Conservation (phyloP, 2,797 vertebrate genomes). For the Balearica regulorum region DNA sequence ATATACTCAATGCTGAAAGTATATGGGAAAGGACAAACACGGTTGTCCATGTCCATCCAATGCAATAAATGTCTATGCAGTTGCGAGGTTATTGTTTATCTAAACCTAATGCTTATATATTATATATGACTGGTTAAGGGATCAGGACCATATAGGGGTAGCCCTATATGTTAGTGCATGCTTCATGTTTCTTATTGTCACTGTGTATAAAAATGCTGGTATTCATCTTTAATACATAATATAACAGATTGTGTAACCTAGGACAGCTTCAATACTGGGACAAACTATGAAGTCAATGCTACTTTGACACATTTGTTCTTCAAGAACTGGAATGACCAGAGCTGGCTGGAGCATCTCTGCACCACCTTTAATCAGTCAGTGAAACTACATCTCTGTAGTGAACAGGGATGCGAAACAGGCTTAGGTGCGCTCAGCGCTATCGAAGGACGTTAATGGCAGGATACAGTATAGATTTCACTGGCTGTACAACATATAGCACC, state of each 20-base stretch:
- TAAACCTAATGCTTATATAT: neutral
- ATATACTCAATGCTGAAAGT: neutral
- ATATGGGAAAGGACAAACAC: neutral
- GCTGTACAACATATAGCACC: fast-evolving
- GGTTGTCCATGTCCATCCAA: neutral
- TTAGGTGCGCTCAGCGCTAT: neutral
- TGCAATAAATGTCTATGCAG: neutral
- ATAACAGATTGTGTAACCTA: neutral
- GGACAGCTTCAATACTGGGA: neutral
- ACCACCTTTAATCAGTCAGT: neutral
- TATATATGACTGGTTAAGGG: too few species aligned
- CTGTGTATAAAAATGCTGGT: neutral
- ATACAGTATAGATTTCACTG: neutral
- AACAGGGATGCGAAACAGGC: fast-evolving
- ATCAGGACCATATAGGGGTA: too few species aligned
- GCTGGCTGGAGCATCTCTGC: neutral
- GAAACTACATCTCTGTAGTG: neutral
- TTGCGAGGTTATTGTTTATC: neutral
- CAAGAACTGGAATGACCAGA: neutral
- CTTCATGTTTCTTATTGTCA: neutral
- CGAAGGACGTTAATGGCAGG: too few species aligned
- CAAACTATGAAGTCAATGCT: neutral
- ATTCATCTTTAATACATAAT: neutral
- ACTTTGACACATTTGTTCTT: neutral
- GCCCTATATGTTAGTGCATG: too few species aligned